A percentile compares a stretch with the other conserved stretches of the same genome.
phyloP scores from a whole-genome alignment of 1,140 invertebrate genomes.

The Dolichoris vasculosae region DNA sequence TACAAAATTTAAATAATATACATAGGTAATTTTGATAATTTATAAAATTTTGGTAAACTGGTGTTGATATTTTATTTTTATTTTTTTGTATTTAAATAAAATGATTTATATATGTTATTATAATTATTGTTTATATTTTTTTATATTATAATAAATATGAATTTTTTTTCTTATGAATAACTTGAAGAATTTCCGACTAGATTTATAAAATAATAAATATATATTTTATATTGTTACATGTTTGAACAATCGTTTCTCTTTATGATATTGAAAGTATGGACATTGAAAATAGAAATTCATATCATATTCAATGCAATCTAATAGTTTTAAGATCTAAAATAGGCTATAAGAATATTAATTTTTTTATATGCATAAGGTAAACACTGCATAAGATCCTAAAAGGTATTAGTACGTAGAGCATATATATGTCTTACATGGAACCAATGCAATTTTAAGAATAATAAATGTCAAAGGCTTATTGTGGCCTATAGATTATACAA shows the following conservation, averaged over 20 bases:
- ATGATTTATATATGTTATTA: neutral
- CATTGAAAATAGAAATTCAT: constrained; percentile 11
- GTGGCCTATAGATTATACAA: neutral
- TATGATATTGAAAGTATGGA: constrained; percentile 18
- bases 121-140: too few relatives aligned
- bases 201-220: neutral
- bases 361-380: neutral
- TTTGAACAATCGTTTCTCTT: neutral
- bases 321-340: neutral
- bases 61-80: too few relatives aligned
- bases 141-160: too few relatives aligned
- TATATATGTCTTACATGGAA: neutral
- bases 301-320: neutral
- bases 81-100: neutral
- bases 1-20: neutral
- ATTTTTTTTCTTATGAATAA: too few relatives aligned
- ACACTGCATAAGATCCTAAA: neutral
- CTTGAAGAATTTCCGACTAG: too few relatives aligned
- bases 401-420: neutral
- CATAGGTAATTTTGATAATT: neutral
- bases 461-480: constrained; percentile 18
- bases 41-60: neutral
- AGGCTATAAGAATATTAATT: neutral
- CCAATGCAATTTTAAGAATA: neutral
- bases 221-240: neutral